Percentiles rank a stretch among this genome's conserved stretches.
Conservation (phyloP, 2,113 vertebrate species). For the human region DNA sequence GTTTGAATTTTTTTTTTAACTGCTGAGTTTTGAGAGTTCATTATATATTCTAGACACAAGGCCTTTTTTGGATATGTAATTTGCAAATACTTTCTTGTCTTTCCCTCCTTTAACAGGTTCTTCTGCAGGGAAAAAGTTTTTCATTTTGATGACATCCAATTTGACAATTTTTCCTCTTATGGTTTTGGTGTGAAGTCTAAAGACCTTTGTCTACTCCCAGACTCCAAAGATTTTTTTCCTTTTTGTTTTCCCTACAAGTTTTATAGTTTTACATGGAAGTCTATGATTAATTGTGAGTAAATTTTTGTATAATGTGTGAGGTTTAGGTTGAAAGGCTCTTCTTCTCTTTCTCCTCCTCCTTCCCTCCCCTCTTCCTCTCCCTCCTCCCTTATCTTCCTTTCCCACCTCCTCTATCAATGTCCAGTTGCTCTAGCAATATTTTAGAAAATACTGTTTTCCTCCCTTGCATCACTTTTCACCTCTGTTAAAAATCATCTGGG, state of each 20-base stretch:
- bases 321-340: neutral
- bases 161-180: neutral
- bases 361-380: neutral
- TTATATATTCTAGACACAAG: neutral
- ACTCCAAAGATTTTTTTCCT: neutral
- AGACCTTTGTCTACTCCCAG: neutral
- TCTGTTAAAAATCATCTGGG: neutral
- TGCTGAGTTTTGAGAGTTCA: neutral
- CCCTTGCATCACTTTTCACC: neutral
- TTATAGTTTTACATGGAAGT: neutral
- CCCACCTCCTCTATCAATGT: neutral
- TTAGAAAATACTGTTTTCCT: neutral
- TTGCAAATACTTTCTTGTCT: neutral
- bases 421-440: neutral
- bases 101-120: neutral
- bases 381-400: neutral
- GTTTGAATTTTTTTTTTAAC: neutral
- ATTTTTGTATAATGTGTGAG: neutral
- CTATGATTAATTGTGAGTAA: neutral
- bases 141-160: neutral
- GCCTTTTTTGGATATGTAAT: neutral
- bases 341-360: neutral
- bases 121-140: neutral
- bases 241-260: neutral
- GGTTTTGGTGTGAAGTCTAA: neutral